Percentiles rank a stretch among this genome's conserved stretches.
These are phyloP conservation scores for Lacerta viridis DNA, from an alignment of 2,797 vertebrate genomes.

Conservation along the genomic window DNA sequence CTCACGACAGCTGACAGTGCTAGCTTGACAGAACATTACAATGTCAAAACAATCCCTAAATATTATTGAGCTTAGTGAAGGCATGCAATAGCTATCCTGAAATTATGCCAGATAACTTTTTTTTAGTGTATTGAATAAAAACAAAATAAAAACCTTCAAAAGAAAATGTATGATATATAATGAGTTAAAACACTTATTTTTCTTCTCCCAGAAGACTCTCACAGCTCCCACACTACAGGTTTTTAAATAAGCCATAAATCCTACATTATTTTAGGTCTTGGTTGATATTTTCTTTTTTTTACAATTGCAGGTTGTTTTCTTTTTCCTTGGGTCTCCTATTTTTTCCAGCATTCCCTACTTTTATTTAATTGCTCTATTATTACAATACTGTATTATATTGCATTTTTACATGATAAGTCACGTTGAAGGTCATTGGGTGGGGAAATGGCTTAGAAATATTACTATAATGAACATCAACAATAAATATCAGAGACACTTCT, in stretches of 20 bases:
- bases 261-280: background rate
- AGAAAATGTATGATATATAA: background rate
- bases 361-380: background rate
- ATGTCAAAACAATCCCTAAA: conserved; percentile 18
- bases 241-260: background rate
- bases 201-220: background rate
- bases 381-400: background rate
- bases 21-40: conserved; percentile 8
- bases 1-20: conserved; percentile 5
- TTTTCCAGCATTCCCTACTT: background rate
- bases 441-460: background rate
- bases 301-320: background rate
- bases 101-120: background rate
- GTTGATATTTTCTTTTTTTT: background rate
- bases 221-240: background rate
- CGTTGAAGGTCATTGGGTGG: background rate
- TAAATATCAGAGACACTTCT: too few relatives aligned
- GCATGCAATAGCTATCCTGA: background rate
- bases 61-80: conserved; percentile 10
- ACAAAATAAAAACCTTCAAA: background rate
- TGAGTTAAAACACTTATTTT: background rate
- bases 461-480: too few relatives aligned
- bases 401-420: background rate
- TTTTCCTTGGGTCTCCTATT: background rate
- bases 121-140: background rate